Conservation (phyloP, 2,888 invertebrate genomes). For the Sicus ferrugineus region DNA sequence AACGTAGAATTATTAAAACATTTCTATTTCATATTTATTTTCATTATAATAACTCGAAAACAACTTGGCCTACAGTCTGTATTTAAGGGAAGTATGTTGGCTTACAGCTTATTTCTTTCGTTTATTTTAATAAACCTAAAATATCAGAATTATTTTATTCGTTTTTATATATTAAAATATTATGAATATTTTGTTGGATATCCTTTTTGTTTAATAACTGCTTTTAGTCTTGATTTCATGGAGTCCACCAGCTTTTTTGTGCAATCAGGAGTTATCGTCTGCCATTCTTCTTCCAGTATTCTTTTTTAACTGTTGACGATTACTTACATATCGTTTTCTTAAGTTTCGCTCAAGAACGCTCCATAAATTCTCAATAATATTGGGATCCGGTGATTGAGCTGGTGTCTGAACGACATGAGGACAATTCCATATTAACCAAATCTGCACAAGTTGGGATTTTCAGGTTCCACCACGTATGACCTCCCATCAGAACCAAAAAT, state of each 20-base stretch:
- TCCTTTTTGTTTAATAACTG: constrained; percentile 19
- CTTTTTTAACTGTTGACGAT: constrained; percentile 14
- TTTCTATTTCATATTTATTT: no score
- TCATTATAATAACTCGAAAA: background rate
- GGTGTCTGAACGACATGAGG: constrained; percentile 31
- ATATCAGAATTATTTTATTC: constrained; percentile 12
- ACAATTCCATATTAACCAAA: constrained; percentile 31
- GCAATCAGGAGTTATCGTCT: background rate
- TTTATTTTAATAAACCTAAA: constrained; percentile 18
- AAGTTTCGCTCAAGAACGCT: constrained; percentile 10
- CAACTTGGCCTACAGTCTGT: no score
- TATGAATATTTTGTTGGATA: constrained; percentile 5
- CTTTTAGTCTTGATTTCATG: constrained; percentile 32
- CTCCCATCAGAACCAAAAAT: constrained; percentile 36
- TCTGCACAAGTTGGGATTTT: constrained; percentile 19
- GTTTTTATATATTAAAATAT: background rate
- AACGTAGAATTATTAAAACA: no score
- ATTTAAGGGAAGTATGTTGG: no score
- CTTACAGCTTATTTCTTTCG: constrained; percentile 22
- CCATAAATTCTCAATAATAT: constrained; percentile 35
- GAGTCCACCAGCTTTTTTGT: constrained; percentile 28
- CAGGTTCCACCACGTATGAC: constrained; percentile 18
- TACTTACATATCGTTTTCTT: constrained; percentile 23
- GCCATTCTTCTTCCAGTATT: constrained; percentile 18
- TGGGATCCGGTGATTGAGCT: constrained; percentile 32